Base-by-base conservation (phyloP, 1,140 invertebrate species). In the Drosophila lacteicornis region DNA sequence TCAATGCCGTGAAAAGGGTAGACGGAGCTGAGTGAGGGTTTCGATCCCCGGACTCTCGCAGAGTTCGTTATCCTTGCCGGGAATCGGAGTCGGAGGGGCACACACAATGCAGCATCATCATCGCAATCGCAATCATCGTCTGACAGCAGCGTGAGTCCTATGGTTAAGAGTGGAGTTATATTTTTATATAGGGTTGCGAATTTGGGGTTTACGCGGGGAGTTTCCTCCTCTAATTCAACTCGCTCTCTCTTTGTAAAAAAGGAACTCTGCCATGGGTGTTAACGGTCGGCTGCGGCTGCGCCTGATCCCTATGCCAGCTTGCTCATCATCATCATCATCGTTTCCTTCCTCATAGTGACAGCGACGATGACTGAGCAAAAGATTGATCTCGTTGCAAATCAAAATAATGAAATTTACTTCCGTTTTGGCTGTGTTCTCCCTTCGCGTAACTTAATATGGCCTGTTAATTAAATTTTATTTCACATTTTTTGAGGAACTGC, bases 1-100 rank as follows among this genome's bases (percentile, higher is more conserved):
- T 84, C 78, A 88, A 88, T 88, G 84, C 84, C 80, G 85, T 87
- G 84, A 87, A 87, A 87, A 84, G 84, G 83, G 85, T 88, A 90
- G 59, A 49, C 45, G 30, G 43, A 45, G 17, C 19, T 22, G 63
- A 60, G 22, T 57, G 60, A 58, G 69, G 59, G 62, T 45, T 66
- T 40, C 22, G 50, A 53, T 46, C 40, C 53, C 47, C 43, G 11
- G 51, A 46, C 47, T 40, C 43, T 51, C 4, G 36, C 38, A 57
- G 59, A 88, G 84, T 88, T 80, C 80, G 80, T 87, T 87, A 83
- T 88, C 80, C 84, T 87, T 80, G 80, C 73, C 59, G 47, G 69
- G 70, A 68, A 78, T 69, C 74, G 61, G 27, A 43, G n/a, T 46
- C 17, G 45, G 6, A 30, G 12, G 62, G 46, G 15, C n/a, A 22